Percentiles rank a stretch among this genome's conserved stretches.
These are phyloP conservation scores for Oriolus oriolus DNA, from an alignment of 2,113 vertebrate species.

Conservation along the genomic window DNA sequence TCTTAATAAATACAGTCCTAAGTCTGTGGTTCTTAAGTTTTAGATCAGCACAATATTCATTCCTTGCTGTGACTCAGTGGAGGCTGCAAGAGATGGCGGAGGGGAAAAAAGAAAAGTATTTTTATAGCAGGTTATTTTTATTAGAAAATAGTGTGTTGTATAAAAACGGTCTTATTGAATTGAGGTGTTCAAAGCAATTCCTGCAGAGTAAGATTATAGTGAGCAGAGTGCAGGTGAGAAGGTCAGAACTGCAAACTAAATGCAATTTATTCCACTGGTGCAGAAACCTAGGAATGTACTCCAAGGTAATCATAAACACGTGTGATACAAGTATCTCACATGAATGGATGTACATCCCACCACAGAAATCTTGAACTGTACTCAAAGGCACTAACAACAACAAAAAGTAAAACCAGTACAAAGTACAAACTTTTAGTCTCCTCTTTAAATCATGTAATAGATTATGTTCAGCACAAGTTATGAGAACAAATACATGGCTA, in stretches of 20 bases:
- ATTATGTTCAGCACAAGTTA: not conserved
- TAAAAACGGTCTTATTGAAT: constrained; percentile 50
- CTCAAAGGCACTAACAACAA: not conserved
- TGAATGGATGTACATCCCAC: not conserved
- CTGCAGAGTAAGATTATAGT: constrained; percentile 53
- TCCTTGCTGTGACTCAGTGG: constrained; percentile 55
- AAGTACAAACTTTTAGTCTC: not conserved
- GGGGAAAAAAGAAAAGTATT: not conserved
- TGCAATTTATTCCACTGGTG: constrained; percentile 42
- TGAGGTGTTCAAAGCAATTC: constrained; percentile 57
- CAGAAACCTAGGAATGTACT: constrained; percentile 30
- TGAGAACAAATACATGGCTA: not conserved
- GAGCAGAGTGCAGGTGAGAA: constrained; percentile 56
- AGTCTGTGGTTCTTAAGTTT: constrained; percentile 5
- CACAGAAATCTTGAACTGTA: not conserved
- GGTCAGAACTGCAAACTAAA: constrained; percentile 55
- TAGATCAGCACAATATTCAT: constrained; percentile 34
- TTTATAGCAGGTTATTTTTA: constrained; percentile 56
- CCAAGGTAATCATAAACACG: constrained; percentile 27
- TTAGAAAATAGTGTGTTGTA: constrained; percentile 57
- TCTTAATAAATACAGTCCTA: constrained; percentile 23
- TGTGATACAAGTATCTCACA: not conserved
- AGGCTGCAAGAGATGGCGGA: not conserved
- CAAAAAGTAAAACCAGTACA: not conserved
- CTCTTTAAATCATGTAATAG: not conserved